Evolutionary conservation across 2,888 invertebrate genomes (phyloP).

Genomic region (Acholoe squamosa): DNA sequence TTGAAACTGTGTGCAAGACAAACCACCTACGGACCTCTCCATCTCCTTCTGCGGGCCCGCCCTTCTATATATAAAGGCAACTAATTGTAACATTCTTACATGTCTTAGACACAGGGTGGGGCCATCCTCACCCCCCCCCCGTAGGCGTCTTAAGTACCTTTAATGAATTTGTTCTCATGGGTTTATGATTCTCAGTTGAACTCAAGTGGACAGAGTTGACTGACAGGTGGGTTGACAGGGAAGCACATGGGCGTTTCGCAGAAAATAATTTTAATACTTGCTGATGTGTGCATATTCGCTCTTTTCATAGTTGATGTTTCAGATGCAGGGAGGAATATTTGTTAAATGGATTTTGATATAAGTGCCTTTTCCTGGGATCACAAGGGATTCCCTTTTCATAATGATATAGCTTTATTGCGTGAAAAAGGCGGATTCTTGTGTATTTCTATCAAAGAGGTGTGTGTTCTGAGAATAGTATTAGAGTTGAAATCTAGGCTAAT

Average conservation of each 20-base stretch:
- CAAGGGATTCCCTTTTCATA: not conserved
- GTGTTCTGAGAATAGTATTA: not conserved
- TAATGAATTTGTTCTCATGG: not conserved
- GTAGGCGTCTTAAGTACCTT: not conserved
- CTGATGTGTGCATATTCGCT: not conserved
- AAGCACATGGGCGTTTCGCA: not conserved
- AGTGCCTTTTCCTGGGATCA: constrained; percentile 25
- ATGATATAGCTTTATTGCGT: not conserved
- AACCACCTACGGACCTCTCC: not conserved
- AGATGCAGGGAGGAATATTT: not conserved
- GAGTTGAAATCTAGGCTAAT: too few relatives aligned
- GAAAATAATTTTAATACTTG: not conserved
- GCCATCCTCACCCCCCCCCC: not conserved
- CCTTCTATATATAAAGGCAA: not conserved
- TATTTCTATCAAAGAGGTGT: not conserved
- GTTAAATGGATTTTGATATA: not conserved
- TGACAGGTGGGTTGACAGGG: not conserved
- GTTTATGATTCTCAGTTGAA: not conserved
- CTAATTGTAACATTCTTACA: not conserved
- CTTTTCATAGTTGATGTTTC: not conserved
- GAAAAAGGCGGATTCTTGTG: not conserved
- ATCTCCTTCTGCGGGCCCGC: not conserved
- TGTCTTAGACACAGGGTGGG: not conserved
- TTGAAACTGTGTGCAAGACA: constrained; percentile 3
- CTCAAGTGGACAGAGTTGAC: not conserved